Base-by-base conservation (phyloP, 23 tunicate species). In the Aplidium turbinatum region DNA sequence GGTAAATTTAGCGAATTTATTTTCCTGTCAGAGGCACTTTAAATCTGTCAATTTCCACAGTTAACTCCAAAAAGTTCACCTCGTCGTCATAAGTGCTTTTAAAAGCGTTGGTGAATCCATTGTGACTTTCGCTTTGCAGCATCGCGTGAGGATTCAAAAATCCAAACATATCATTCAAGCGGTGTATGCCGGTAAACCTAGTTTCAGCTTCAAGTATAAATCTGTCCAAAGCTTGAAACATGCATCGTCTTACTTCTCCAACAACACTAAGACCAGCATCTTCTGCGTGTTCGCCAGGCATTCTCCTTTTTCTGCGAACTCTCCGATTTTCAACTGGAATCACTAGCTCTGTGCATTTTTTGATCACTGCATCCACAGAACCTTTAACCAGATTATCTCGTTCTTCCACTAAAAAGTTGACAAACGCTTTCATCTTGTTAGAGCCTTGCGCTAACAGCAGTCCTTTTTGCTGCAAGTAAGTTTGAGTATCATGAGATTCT, bases 381-480 rank as follows among this genome's bases (percentile, higher is more conserved):
- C 62, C 61, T 71, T 50, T 71, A 71, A 71, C 61, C 77, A 66
- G 77, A 71, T 71, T 71, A 71, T 71, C 77, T 71, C 62, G 77
- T 71, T 73, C 79, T 73, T 73, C 79, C 79, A 73, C 79, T 73
- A 73, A 73, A 73, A 73, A 73, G 65, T 55, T 54, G 66, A 73
- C 72, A 70, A 70, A 70, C 76, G 60, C 79, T 73, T 73, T 73
- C 66, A 73, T 73, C 79, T 73, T 73, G 79, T 55, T 73, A 73
- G 79, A 73, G 66, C 79, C 54, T 73, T 73, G 79, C 79, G 66
- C 65, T 73, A 73, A 73, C 79, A 73, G 66, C 66, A 73, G 48
- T 73, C 79, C 79, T 73, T 73, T 73, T 73, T 73, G 79, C 79
- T 73, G 47, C 79, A 73, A 73, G 79, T 55, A 73, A 73, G 66